phyloP scores from a whole-genome alignment of 2,797 vertebrate genomes.

The Neosilurus mollespiculum region DNA sequence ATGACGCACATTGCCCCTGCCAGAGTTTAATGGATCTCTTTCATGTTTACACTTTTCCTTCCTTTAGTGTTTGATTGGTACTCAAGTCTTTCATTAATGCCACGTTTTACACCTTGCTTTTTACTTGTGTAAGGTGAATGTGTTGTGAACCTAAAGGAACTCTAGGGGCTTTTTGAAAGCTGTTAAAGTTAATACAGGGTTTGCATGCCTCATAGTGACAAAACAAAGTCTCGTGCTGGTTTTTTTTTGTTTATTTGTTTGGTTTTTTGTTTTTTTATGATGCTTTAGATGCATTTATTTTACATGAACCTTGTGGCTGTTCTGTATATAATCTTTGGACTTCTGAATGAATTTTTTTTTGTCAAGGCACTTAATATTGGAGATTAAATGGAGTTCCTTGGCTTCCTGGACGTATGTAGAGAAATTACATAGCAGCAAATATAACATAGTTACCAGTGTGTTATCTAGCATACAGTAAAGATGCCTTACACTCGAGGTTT shows the following conservation, averaged over 20 bases:
- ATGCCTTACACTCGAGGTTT: background rate
- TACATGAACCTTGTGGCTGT: constrained; percentile 56
- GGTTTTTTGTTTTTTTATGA: constrained; percentile 43
- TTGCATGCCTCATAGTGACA: constrained; percentile 62
- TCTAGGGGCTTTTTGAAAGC: constrained; percentile 56
- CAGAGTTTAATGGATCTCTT: constrained; percentile 71
- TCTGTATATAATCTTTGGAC: constrained; percentile 55
- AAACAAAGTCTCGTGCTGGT: constrained; percentile 57
- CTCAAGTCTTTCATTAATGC: constrained; percentile 60
- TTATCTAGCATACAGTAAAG: background rate
- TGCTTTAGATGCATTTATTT: constrained; percentile 54
- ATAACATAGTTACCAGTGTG: background rate
- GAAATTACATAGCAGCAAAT: constrained; percentile 33
- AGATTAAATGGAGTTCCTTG: constrained; percentile 42
- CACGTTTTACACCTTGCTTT: constrained; percentile 55
- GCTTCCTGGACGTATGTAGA: constrained; percentile 38
- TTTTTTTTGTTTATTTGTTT: constrained; percentile 30
- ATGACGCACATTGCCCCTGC: constrained; percentile 72
- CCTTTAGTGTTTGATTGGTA: constrained; percentile 66
- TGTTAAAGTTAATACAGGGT: constrained; percentile 61
- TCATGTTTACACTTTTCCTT: constrained; percentile 66
- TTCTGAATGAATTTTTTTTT: constrained; percentile 42
- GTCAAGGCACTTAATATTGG: constrained; percentile 54
- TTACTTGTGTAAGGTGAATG: constrained; percentile 58
- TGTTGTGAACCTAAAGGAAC: constrained; percentile 55